Conservation (phyloP, 2,113 vertebrate genomes). For the Porphyrio hochstetteri region DNA sequence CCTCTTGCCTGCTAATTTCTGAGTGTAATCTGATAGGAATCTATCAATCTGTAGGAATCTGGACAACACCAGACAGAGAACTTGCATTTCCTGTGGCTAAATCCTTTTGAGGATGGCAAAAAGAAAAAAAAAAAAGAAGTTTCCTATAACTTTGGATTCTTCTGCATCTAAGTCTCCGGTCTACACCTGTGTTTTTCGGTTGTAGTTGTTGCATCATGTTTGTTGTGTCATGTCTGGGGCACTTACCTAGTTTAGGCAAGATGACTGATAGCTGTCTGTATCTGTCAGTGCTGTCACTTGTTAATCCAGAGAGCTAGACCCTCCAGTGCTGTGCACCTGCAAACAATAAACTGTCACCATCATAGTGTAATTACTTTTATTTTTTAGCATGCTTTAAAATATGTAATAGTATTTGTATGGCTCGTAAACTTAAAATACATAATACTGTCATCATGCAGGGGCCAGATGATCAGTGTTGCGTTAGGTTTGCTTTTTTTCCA, state of each 20-base stretch:
- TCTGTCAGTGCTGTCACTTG: neutral
- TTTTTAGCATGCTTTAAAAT: conserved; percentile 52
- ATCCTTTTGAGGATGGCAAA: neutral
- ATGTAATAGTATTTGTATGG: conserved; percentile 48
- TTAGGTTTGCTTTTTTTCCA: conserved; percentile 39
- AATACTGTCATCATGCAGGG: conserved; percentile 56
- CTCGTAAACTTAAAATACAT: conserved; percentile 48
- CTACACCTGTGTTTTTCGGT: neutral
- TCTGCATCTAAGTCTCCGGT: neutral
- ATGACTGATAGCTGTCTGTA: neutral
- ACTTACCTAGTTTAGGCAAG: neutral
- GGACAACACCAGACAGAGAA: neutral
- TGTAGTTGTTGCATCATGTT: neutral
- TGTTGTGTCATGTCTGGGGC: neutral
- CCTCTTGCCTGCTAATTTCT: neutral
- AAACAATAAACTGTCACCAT: conserved; percentile 57
- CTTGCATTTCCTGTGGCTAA: neutral
- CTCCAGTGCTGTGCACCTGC: conserved; percentile 12
- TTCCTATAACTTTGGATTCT: neutral
- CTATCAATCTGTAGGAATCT: accelerated
- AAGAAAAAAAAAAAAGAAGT: accelerated
- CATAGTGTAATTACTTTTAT: neutral
- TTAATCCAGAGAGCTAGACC: neutral
- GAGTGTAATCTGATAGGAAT: neutral
- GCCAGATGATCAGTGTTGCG: conserved; percentile 34